Evolutionary conservation across 37 sponge, comb jelly and placozoan species (phyloP), one percentile per base, ranked within the genome.

Genomic region (Tethya wilhelma): DNA sequence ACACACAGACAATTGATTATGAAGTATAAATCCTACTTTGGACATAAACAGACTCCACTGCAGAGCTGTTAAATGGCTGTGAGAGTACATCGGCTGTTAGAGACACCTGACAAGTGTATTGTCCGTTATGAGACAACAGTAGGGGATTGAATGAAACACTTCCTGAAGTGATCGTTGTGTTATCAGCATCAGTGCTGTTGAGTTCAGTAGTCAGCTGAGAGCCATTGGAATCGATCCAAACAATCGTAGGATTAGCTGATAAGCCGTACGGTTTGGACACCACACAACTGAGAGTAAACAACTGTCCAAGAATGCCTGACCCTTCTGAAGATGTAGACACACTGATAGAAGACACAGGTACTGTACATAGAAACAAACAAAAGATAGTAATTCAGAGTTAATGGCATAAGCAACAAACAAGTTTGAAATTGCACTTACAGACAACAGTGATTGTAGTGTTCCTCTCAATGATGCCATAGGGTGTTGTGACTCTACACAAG

Each of bases 281-380:
- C 40, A 28, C 32, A 29, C 71, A 71, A 44, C 5, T 23, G 20
- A 71, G 20, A 12, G 49, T 20, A 31, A 44, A 71, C 32, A 7
- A 19, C 3, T 31, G 32, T 34, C 67, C 67, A 67, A 17, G 38
- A 31, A 33, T 36, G 17, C 32, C 67, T 67, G 67, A 8, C 3
- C 67, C 67, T 67, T 67, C 67, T 36, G 4, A 20, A 19, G 67
- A 67, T 36, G 67, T 67, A 8, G 67, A 67, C 32, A 67, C 67
- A 31, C 19, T 67, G 29, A 67, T 17, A 67, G 67, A 4, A 36
- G 67, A 67, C 17, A 31, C 39, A 36, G 67, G 67, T 8, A 67
- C 67, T 67, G 17, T 67, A 30, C 14, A 31, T 32, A n/a, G 20
- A 12, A 60, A n/a, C 4, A 67, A 31, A 67, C 67, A 29, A 31